Evolutionary conservation across 2,888 invertebrate species (phyloP).

Genomic region (Oligia fasciuncula): DNA sequence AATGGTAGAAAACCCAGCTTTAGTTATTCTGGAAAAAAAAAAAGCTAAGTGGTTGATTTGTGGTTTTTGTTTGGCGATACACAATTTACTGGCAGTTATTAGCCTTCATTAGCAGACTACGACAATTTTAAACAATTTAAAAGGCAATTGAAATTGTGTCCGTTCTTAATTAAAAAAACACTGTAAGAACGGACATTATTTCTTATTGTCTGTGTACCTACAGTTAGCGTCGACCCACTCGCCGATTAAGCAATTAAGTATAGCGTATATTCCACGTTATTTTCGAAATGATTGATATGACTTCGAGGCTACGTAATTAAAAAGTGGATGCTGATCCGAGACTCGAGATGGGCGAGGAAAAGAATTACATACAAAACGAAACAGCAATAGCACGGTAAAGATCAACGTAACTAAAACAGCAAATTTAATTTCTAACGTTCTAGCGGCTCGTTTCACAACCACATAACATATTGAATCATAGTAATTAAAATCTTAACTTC

Average conservation of each 20-base stretch:
- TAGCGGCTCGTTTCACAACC: constrained; percentile 50
- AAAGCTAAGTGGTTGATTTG: constrained; percentile 15
- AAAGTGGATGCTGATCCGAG: constrained; percentile 23
- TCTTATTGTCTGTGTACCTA: constrained; percentile 60
- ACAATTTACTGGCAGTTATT: constrained; percentile 50
- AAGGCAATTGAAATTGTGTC: constrained; percentile 71
- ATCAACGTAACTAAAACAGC: constrained; percentile 54
- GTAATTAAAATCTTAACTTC: constrained; percentile 56
- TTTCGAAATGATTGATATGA: constrained; percentile 54
- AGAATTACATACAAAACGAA: constrained; percentile 36
- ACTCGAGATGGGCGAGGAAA: constrained; percentile 23
- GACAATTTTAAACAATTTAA: constrained; percentile 69
- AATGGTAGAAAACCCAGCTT: not conserved
- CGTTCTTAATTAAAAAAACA: constrained; percentile 77
- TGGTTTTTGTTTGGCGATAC: constrained; percentile 22
- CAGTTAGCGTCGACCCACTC: constrained; percentile 64
- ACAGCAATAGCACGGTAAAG: constrained; percentile 41
- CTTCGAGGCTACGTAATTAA: constrained; percentile 54
- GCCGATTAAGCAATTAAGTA: constrained; percentile 68
- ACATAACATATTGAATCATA: constrained; percentile 55
- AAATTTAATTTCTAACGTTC: constrained; percentile 50
- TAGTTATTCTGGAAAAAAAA: not conserved
- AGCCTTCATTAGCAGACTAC: constrained; percentile 54
- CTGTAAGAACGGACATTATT: constrained; percentile 67
- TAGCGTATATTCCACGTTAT: constrained; percentile 5